Percentiles rank a stretch among this genome's conserved stretches.
Evolutionary conservation across 2,797 vertebrate genomes (phyloP).

Genomic region (Dallia pectoralis): DNA sequence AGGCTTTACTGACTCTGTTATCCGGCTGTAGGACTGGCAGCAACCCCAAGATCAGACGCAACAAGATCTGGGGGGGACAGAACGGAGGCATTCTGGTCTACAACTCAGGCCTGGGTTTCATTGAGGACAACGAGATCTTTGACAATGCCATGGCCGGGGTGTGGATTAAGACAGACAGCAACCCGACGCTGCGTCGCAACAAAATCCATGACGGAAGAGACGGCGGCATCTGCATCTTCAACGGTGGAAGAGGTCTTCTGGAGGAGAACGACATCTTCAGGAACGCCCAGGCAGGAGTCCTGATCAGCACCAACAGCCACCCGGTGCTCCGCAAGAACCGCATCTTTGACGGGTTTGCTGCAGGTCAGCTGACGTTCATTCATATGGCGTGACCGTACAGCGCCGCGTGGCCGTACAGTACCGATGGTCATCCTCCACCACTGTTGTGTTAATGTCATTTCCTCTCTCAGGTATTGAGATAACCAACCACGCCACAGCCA

Average conservation of each 20-base stretch:
- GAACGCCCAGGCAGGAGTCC: slow-evolving; percentile 89
- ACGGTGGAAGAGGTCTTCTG: slow-evolving; percentile 88
- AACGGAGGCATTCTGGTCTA: slow-evolving; percentile 92
- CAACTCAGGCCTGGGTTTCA: slow-evolving; percentile 90
- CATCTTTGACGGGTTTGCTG: slow-evolving; percentile 92
- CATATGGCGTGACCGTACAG: too few relatives aligned
- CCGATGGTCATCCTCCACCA: background rate
- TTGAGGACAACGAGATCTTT: slow-evolving; percentile 95
- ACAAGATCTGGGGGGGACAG: slow-evolving; percentile 94
- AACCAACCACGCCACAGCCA: slow-evolving; percentile 90
- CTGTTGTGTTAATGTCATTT: slow-evolving; percentile 1
- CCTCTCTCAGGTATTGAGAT: slow-evolving; percentile 84
- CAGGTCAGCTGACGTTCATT: slow-evolving; percentile 67
- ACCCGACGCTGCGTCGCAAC: slow-evolving; percentile 89
- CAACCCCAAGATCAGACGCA: slow-evolving; percentile 90
- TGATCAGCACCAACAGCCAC: slow-evolving; percentile 92
- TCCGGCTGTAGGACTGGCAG: slow-evolving; percentile 82
- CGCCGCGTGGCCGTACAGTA: too few relatives aligned
- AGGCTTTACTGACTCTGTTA: background rate
- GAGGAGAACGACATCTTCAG: slow-evolving; percentile 93
- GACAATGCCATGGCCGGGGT: slow-evolving; percentile 94
- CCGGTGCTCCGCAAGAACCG: slow-evolving; percentile 88
- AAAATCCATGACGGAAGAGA: slow-evolving; percentile 92
- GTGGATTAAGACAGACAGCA: slow-evolving; percentile 94
- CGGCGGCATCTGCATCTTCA: slow-evolving; percentile 94